Percentiles rank a stretch among this genome's conserved stretches.
phyloP scores from a whole-genome alignment of 1,140 invertebrate species.

The Apis cerana region DNA sequence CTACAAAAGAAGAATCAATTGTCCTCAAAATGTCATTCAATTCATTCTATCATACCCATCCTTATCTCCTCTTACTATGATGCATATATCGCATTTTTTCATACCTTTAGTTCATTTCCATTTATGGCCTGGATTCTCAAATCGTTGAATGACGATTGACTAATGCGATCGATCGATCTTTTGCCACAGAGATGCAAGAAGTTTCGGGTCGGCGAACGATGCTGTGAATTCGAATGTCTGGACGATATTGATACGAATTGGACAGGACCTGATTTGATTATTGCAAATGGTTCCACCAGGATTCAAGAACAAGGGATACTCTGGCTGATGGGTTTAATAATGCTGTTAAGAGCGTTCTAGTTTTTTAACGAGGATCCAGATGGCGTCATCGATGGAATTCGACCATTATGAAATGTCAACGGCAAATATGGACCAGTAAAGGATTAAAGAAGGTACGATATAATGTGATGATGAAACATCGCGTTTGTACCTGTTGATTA shows the following conservation, averaged over 20 bases:
- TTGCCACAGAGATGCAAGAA: conserved; percentile 86
- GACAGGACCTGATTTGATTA: conserved; percentile 70
- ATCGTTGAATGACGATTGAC: conserved; percentile 15
- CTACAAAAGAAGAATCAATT: not conserved
- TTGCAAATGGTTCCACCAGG: conserved; percentile 59
- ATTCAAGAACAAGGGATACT: conserved; percentile 19
- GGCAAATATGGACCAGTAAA: not conserved
- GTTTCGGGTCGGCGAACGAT: conserved; percentile 87
- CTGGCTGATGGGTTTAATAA: conserved; percentile 21
- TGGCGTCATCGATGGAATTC: conserved; percentile 23
- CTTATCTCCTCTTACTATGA: not conserved
- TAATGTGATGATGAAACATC: not conserved
- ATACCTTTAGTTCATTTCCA: not conserved
- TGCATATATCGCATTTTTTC: not conserved
- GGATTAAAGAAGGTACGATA: conserved; percentile 9
- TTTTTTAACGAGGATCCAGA: conserved; percentile 5
- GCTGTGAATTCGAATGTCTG: conserved; percentile 89
- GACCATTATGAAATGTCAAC: not conserved
- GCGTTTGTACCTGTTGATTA: not conserved
- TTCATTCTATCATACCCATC: not conserved
- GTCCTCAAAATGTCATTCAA: not conserved
- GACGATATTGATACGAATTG: conserved; percentile 79
- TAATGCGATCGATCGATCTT: conserved; percentile 16
- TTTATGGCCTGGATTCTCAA: conserved; percentile 1
- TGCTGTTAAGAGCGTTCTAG: conserved; percentile 46